These are phyloP conservation scores for Periophthalmus magnuspinnatus DNA, from an alignment of 2,797 vertebrate genomes.

Conservation along the genomic window DNA sequence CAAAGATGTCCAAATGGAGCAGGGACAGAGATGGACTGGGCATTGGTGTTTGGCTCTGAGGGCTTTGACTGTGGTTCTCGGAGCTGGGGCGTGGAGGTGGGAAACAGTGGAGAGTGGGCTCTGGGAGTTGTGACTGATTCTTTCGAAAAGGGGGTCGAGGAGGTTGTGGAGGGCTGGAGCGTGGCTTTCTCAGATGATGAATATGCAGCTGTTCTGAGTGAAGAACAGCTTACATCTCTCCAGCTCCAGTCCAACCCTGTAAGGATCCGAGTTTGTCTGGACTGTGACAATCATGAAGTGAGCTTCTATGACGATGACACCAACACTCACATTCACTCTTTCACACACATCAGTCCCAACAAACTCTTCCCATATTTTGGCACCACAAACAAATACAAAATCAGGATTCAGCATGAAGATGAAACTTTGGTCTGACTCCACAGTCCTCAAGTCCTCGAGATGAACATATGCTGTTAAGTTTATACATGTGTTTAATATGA, in stretches of 20 bases:
- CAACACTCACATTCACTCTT: neutral
- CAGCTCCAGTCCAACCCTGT: neutral
- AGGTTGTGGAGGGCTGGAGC: neutral
- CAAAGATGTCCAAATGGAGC: neutral
- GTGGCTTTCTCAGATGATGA: neutral
- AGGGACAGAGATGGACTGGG: neutral
- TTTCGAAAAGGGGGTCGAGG: neutral
- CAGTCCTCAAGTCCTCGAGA: neutral
- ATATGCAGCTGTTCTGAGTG: neutral
- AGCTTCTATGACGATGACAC: neutral
- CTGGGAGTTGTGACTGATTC: neutral
- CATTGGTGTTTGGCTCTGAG: neutral
- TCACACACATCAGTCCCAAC: neutral
- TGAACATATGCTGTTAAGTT: too few species aligned
- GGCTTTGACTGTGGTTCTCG: neutral
- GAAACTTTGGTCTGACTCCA: neutral
- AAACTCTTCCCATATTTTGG: slow-evolving; percentile 1
- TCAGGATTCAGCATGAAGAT: neutral
- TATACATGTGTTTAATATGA: neutral
- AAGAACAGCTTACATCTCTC: neutral
- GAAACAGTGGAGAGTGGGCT: neutral
- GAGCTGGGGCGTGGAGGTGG: neutral
- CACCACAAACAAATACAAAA: neutral
- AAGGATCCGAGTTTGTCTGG: neutral
- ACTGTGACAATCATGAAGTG: neutral